Percentiles rank a stretch among this genome's conserved stretches.
Evolutionary conservation across 2,888 invertebrate genomes (phyloP).

Genomic region (Pachliopta kotzebuea): DNA sequence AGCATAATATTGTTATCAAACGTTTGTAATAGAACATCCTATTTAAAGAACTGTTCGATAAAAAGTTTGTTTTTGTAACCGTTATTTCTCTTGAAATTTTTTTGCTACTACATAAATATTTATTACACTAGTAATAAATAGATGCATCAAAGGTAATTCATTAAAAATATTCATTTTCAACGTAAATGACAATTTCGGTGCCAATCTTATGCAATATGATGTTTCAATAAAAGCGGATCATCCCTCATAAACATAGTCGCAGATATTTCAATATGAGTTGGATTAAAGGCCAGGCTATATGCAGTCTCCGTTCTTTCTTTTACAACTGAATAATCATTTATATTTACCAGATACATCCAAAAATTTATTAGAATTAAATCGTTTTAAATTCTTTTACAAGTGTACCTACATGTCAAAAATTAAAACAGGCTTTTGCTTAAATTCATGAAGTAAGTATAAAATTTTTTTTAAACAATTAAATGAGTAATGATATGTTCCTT

Average conservation of each 20-base stretch:
- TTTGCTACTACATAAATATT: not conserved
- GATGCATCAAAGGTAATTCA: not conserved
- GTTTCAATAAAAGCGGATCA: slow-evolving; percentile 29
- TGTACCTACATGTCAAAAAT: no score
- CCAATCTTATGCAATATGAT: slow-evolving; percentile 33
- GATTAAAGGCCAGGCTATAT: slow-evolving; percentile 23
- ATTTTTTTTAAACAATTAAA: no score
- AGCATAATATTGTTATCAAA: no score
- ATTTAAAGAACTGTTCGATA: no score
- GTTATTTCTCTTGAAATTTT: not conserved
- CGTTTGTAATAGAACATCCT: no score
- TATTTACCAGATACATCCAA: not conserved
- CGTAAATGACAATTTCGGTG: slow-evolving; percentile 1
- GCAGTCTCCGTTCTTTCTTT: slow-evolving; percentile 1
- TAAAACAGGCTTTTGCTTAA: no score
- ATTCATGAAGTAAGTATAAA: no score
- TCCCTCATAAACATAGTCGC: slow-evolving; percentile 27
- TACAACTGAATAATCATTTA: not conserved
- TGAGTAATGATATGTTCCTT: no score
- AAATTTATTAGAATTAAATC: not conserved
- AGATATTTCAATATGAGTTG: slow-evolving; percentile 24
- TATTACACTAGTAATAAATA: not conserved
- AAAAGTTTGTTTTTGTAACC: not conserved
- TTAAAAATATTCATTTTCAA: not conserved
- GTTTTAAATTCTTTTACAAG: no score